Base-by-base conservation (phyloP, 2,888 invertebrate genomes). In the Sphaerolaimus hirsutus region DNA sequence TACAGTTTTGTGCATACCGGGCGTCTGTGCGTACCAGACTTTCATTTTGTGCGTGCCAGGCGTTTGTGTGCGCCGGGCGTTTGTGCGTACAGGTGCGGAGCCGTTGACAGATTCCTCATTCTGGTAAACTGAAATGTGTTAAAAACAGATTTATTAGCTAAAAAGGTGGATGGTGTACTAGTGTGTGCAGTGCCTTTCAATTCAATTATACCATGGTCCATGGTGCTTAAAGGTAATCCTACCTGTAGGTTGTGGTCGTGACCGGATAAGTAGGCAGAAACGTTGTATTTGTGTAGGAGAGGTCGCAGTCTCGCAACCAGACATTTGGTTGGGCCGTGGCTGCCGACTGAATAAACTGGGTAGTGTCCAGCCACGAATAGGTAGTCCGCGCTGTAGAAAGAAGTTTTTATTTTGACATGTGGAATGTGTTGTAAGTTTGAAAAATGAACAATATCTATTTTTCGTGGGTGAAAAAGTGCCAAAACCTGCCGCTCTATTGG, bases 211-310 rank as follows among this genome's bases (percentile, higher is more conserved):
- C 36, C 14, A 32, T 4, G 17, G 3, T 26, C 14, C 1, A 23
- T 4, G 10, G 10, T 19, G 22, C n/a, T 38, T n/a, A 38, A 38
- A 7, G 7, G 12, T n/a, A n/a, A n/a, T n/a, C n/a, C 46, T 47
- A 64, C 64, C 56, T 70, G 69, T 23, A 70, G 51, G 46, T 65
- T 67, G 53, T 70, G 70, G 49, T 70, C 70, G 53, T 70, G 70
- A 10, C 70, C 70, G 52, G 63, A 59, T 41, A 70, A 53, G 54
- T 70, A 69, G 2, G 66, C 67, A 41, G 61, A 64, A 3, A 63
- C 68, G 37, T 58, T 55, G 54, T 68, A 67, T 49, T 66, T 63
- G 48, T 64, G 55, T 27, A 70, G 52, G 48, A 69, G 53, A 5
- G 68, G 67, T 46, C 62, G 55, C 17, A 70, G 57, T 25, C 58